Conservation (phyloP, 2,113 vertebrate genomes). For the Cheilinus undulatus region DNA sequence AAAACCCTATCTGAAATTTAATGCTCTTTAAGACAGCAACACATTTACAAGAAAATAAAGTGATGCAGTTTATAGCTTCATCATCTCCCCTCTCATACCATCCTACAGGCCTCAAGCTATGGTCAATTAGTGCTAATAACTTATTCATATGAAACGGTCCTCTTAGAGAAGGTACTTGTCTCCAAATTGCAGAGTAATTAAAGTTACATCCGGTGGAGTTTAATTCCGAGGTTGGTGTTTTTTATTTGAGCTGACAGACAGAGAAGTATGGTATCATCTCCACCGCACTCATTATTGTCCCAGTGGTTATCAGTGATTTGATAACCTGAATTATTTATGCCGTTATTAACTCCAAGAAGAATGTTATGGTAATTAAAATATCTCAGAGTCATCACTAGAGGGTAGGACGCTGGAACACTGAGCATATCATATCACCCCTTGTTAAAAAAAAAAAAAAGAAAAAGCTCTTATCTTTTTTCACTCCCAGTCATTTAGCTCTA, state of each 20-base stretch:
- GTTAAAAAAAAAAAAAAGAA: slow-evolving; percentile 46
- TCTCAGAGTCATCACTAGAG: slow-evolving; percentile 33
- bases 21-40: slow-evolving; percentile 27
- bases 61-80: slow-evolving; percentile 23
- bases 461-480: slow-evolving; percentile 5
- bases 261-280: slow-evolving; percentile 17
- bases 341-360: slow-evolving; percentile 40
- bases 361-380: slow-evolving; percentile 53
- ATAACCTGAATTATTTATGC: slow-evolving; percentile 69
- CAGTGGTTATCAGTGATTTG: slow-evolving; percentile 39
- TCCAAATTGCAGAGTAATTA: slow-evolving; percentile 54
- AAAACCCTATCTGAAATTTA: background rate
- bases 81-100: slow-evolving; percentile 9
- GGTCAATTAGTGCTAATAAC: slow-evolving; percentile 49
- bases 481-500: slow-evolving; percentile 13
- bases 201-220: slow-evolving; percentile 23
- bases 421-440: background rate
- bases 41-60: slow-evolving; percentile 21
- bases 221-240: slow-evolving; percentile 17
- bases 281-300: slow-evolving; percentile 32
- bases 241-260: slow-evolving; percentile 38
- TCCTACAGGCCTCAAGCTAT: slow-evolving; percentile 5
- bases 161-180: slow-evolving; percentile 27
- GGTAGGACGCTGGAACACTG: slow-evolving; percentile 1
- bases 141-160: slow-evolving; percentile 45